A percentile compares a stretch with the other conserved stretches of the same genome.
Conservation (phyloP, 2,113 vertebrate genomes). For the Vombatus ursinus region DNA sequence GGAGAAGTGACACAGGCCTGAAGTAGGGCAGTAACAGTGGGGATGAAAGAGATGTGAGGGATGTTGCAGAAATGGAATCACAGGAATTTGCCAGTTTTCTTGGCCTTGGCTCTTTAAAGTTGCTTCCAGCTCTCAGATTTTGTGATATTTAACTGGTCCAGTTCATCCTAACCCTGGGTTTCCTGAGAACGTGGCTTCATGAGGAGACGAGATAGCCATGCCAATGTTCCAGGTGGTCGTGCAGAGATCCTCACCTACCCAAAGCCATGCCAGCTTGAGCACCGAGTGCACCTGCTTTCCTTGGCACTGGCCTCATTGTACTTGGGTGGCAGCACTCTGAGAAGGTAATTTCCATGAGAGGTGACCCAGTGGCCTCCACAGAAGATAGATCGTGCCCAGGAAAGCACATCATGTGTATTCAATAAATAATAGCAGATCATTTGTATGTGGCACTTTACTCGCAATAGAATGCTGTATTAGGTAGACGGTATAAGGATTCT, state of each 20-base stretch:
- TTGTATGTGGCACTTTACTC: background rate
- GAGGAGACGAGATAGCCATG: background rate
- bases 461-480: background rate
- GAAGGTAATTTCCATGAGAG: background rate
- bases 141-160: background rate
- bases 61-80: background rate
- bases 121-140: background rate
- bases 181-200: background rate
- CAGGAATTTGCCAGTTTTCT: background rate
- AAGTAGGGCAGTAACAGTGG: background rate
- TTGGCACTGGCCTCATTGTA: background rate
- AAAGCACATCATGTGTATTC: background rate
- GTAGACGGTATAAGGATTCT: background rate
- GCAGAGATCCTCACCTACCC: background rate
- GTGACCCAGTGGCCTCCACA: background rate
- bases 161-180: background rate
- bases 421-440: background rate
- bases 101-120: background rate
- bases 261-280: background rate
- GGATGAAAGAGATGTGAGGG: background rate
- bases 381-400: background rate
- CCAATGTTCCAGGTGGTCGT: background rate
- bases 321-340: background rate
- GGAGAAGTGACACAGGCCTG: background rate
- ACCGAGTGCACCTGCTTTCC: background rate